A percentile compares a stretch with the other conserved stretches of the same genome.
Conservation (phyloP, 2,113 vertebrate species). For the Seriola quinqueradiata region DNA sequence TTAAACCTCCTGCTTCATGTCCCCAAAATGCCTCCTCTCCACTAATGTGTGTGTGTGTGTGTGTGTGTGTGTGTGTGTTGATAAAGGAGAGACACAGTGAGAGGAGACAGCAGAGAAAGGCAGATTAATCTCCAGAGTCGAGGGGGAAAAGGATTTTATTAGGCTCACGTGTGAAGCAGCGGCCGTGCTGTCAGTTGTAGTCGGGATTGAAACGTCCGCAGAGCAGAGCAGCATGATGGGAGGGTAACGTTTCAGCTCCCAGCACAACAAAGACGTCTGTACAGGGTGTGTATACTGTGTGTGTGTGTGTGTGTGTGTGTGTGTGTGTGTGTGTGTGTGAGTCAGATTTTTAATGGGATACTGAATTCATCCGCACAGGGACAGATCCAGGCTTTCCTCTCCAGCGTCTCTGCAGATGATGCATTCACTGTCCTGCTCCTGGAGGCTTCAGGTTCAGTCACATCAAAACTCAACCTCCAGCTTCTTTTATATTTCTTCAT, state of each 20-base stretch:
- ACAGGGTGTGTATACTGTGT: neutral
- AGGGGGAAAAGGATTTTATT: conserved; percentile 68
- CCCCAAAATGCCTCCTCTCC: conserved; percentile 43
- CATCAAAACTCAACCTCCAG: neutral
- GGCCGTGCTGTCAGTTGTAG: conserved; percentile 62
- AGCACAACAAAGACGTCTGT: conserved; percentile 45
- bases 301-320: too few species aligned
- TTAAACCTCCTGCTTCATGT: conserved; percentile 56
- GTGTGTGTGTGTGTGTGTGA: neutral
- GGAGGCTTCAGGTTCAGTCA: too few species aligned
- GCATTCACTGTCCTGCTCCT: too few species aligned
- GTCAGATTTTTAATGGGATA: too few species aligned
- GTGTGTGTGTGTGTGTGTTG: conserved; percentile 25
- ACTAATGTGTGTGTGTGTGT: neutral
- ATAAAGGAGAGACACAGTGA: conserved; percentile 56
- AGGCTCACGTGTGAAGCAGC: conserved; percentile 73
- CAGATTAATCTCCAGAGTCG: conserved; percentile 68
- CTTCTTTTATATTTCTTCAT: neutral
- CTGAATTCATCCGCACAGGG: too few species aligned
- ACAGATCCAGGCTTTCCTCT: too few species aligned
- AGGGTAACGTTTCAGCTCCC: conserved; percentile 45
- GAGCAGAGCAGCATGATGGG: conserved; percentile 19
- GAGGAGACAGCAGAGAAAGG: conserved; percentile 71
- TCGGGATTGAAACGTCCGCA: conserved; percentile 56
- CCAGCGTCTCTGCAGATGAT: too few species aligned